Evolutionary conservation across 2,797 vertebrate species (phyloP).

Genomic region (Carapus acus): DNA sequence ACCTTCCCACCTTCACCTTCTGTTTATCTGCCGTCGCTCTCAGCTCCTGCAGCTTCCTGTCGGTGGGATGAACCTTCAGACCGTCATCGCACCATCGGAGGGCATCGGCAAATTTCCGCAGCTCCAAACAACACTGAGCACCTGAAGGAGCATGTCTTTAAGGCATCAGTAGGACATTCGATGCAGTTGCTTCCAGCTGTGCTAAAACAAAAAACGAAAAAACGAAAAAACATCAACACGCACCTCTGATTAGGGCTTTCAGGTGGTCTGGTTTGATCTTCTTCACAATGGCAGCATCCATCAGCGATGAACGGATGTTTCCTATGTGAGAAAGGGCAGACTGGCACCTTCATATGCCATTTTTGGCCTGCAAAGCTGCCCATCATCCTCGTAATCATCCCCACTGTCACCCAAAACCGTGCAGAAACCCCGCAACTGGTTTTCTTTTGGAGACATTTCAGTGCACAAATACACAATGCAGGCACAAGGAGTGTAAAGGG

Average conservation of each 20-base stretch:
- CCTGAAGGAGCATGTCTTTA: too few relatives aligned
- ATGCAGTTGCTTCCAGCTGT: too few relatives aligned
- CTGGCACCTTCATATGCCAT: too few relatives aligned
- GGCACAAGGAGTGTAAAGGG: too few relatives aligned
- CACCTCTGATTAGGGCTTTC: constrained; percentile 90
- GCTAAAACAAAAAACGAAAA: too few relatives aligned
- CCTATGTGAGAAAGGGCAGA: constrained; percentile 70
- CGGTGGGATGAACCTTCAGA: constrained; percentile 73
- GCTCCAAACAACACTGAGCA: constrained; percentile 83
- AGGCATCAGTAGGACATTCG: too few relatives aligned
- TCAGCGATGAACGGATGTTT: constrained; percentile 89
- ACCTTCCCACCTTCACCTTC: constrained; percentile 67
- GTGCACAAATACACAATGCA: too few relatives aligned
- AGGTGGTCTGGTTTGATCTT: constrained; percentile 86
- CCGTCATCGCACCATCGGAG: constrained; percentile 91
- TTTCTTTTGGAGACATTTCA: too few relatives aligned
- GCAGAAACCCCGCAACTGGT: too few relatives aligned
- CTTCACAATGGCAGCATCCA: constrained; percentile 80
- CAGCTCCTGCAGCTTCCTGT: constrained; percentile 84
- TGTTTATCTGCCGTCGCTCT: constrained; percentile 83
- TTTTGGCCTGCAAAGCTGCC: too few relatives aligned
- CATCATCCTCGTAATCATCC: too few relatives aligned
- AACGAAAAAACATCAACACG: not conserved
- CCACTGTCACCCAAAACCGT: too few relatives aligned
- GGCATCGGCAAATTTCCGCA: constrained; percentile 78